These are phyloP conservation scores for Tridacna crocea DNA, from an alignment of 2,888 invertebrate genomes.

Conservation along the genomic window DNA sequence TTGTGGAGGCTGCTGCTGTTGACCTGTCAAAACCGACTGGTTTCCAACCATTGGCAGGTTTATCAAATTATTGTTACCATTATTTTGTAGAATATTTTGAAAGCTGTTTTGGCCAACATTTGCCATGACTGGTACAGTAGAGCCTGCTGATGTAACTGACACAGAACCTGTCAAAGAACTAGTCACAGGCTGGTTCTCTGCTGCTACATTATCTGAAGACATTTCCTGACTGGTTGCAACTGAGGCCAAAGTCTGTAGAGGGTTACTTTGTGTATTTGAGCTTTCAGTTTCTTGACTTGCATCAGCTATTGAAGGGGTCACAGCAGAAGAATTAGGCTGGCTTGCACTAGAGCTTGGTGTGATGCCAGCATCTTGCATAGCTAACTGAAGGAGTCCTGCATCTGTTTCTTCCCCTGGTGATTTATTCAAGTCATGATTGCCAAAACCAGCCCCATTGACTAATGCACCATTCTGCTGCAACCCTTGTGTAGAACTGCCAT, in stretches of 20 bases:
- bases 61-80: constrained; percentile 56
- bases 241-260: constrained; percentile 75
- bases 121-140: constrained; percentile 62
- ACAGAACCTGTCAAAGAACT: constrained; percentile 3
- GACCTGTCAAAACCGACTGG: constrained; percentile 59
- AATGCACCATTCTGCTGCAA: constrained; percentile 16
- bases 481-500: constrained; percentile 30
- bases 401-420: constrained; percentile 52
- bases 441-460: constrained; percentile 20
- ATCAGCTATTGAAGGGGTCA: constrained; percentile 48
- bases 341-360: constrained; percentile 58
- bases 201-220: constrained; percentile 43
- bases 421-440: constrained; percentile 41
- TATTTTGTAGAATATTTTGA: constrained; percentile 9
- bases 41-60: constrained; percentile 69
- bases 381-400: constrained; percentile 74
- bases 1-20: constrained; percentile 49
- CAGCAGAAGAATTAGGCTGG: constrained; percentile 48
- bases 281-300: constrained; percentile 34
- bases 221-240: constrained; percentile 73
- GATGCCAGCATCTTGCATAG: constrained; percentile 79
- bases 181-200: constrained; percentile 17
- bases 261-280: constrained; percentile 52
- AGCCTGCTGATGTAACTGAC: constrained; percentile 5
- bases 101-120: constrained; percentile 6